Conservation (phyloP, 2,797 vertebrate genomes). For the Chiloscyllium punctatum region DNA sequence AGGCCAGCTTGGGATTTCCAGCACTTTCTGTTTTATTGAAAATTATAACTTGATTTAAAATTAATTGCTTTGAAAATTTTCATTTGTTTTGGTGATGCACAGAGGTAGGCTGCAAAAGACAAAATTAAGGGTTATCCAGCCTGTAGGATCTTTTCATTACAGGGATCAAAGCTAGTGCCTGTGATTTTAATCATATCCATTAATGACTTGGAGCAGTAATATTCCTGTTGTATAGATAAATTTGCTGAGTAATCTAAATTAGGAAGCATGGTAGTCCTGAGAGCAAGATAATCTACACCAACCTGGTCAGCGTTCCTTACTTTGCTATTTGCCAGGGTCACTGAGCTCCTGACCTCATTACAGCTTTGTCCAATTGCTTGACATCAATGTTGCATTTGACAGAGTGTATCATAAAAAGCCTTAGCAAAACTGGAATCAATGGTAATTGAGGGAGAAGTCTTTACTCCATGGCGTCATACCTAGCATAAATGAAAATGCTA, state of each 20-base stretch:
- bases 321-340: no score
- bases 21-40: background rate
- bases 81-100: background rate
- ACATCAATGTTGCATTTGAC: no score
- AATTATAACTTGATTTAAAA: background rate
- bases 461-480: no score
- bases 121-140: background rate
- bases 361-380: no score
- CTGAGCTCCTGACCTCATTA: no score
- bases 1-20: background rate
- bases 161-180: background rate
- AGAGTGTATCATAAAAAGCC: no score
- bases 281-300: no score
- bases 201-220: background rate
- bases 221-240: background rate
- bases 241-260: background rate
- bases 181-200: background rate
- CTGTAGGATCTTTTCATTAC: background rate
- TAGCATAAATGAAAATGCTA: no score
- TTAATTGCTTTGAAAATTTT: background rate
- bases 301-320: no score
- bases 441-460: no score
- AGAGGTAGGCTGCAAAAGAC: background rate
- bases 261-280: background rate
- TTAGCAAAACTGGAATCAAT: no score